Evolutionary conservation across 2,113 vertebrate species (phyloP), one percentile per base, ranked within the genome.

Genomic region (Uria lomvia): DNA sequence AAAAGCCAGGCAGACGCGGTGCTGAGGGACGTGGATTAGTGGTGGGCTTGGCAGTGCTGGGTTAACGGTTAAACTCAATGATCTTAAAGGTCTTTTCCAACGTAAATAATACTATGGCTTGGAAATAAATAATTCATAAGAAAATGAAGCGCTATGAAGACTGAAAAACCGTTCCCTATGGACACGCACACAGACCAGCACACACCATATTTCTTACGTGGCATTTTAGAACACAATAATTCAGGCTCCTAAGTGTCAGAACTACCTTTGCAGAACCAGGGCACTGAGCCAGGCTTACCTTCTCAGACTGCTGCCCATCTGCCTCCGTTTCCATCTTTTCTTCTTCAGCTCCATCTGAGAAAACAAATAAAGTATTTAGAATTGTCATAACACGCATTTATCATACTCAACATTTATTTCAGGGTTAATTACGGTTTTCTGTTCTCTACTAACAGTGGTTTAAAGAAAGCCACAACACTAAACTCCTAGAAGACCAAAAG

Each of bases 311-410:
- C 66, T 98, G 98, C 74, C 98, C 98, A 81, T 99, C 99, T 10
- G 98, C 42, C 80, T 99, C 99, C 0, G 99, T 98, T 85, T 99
- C 99, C 98, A 99, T 98, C 96, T 99, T 99, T 91, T 99, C 99
- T 6, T 99, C 97, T 95, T 99, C 99, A 68, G 98, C 47, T 21
- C 97, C 96, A 97, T 99, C 88, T 98, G 70, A 8, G 78, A 97
- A 72, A 24, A 86, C 32, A 77, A 58, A 24, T 3, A 15, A n/a
- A 83, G 15, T 4, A 1, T 21, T 96, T 0, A 70, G n/a, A 29
- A 7, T 0, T 15, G 47, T 3, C 11, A 1, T 23, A 23, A 27
- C 6, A 8, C 24, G 7, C 47, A 9, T 58, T 76, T 42, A 22
- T 9, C 84, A 34, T 2, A 9, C 43, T 40, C n/a, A 3, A 26